phyloP scores from a whole-genome alignment of 2,888 invertebrate genomes.

The Altica lythri region DNA sequence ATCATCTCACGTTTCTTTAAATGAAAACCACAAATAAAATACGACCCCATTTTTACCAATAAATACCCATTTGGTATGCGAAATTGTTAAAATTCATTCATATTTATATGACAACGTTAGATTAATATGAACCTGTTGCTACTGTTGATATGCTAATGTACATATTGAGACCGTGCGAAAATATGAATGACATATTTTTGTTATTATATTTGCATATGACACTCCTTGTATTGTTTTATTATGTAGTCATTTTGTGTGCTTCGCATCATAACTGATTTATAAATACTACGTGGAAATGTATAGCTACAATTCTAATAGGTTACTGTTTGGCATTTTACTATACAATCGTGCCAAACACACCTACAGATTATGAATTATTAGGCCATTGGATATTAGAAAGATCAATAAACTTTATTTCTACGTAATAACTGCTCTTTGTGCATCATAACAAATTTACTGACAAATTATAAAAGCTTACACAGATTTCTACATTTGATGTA shows the following conservation, averaged over 20 bases:
- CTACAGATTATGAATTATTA: slow-evolving; percentile 16
- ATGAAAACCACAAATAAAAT: slow-evolving; percentile 6
- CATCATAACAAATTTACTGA: no score
- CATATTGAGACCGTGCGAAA: slow-evolving; percentile 48
- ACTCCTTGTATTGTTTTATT: slow-evolving; percentile 43
- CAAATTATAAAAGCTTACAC: no score
- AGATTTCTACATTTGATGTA: no score
- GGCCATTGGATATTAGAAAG: slow-evolving; percentile 2
- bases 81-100: slow-evolving; percentile 41
- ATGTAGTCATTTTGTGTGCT: slow-evolving; percentile 37
- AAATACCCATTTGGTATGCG: slow-evolving; percentile 36
- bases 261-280: slow-evolving; percentile 37
- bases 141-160: slow-evolving; percentile 42
- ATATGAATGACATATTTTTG: slow-evolving; percentile 50
- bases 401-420: slow-evolving; percentile 4
- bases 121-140: slow-evolving; percentile 43
- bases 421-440: no score
- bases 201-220: slow-evolving; percentile 45
- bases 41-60: slow-evolving; percentile 28
- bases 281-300: slow-evolving; percentile 39
- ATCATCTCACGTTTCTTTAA: not conserved
- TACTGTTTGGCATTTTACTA: slow-evolving; percentile 33
- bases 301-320: slow-evolving; percentile 2
- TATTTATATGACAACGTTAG: slow-evolving; percentile 45
- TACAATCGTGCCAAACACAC: slow-evolving; percentile 1